A percentile compares a stretch with the other conserved stretches of the same genome.
These are phyloP conservation scores for Anhinga rufa DNA, from an alignment of 2,113 vertebrate genomes.

Conservation along the genomic window DNA sequence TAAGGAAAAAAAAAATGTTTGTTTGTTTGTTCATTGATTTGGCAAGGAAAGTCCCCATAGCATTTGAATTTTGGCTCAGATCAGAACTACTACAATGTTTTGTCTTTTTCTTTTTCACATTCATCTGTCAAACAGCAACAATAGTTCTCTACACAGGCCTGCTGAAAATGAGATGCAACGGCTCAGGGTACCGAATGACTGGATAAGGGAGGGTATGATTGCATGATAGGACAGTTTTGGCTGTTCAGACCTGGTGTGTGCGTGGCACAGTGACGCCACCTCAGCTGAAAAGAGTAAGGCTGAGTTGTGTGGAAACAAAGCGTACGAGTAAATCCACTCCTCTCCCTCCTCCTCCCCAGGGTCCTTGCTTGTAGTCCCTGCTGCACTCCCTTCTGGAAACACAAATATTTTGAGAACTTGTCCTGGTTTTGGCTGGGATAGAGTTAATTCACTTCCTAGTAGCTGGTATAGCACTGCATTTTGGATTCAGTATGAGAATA, in stretches of 20 bases:
- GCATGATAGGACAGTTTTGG: not conserved
- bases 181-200: not conserved
- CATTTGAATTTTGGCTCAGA: constrained; percentile 38
- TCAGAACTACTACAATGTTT: constrained; percentile 24
- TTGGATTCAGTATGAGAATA: not conserved
- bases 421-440: not conserved
- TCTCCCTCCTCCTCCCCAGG: not conserved
- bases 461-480: not conserved
- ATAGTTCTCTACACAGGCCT: not conserved
- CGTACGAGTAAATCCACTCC: not conserved
- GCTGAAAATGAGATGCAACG: not conserved
- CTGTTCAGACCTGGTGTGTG: not conserved
- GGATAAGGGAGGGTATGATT: not conserved
- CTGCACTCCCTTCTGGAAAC: not conserved
- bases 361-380: not conserved
- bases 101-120: not conserved
- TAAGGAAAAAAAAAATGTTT: not conserved
- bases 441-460: not conserved
- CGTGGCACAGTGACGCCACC: not conserved
- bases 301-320: not conserved
- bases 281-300: not conserved
- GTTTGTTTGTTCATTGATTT: constrained; percentile 44
- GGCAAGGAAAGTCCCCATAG: constrained; percentile 4
- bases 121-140: constrained; percentile 32
- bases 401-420: not conserved